phyloP scores from a whole-genome alignment of 2,113 vertebrate species.

The Coptodon rendalli region DNA sequence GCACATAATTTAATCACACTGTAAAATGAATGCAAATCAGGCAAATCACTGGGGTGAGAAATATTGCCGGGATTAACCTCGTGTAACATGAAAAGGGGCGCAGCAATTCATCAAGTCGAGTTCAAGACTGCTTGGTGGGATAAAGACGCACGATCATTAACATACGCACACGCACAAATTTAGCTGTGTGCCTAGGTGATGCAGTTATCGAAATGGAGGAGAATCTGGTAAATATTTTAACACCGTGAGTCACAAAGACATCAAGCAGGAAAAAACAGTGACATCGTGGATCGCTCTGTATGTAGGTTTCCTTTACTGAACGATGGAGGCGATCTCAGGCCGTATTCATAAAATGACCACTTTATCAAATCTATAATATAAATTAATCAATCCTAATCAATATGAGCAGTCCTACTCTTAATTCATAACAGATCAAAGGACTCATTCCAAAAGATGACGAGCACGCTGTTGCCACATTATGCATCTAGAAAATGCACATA shows the following conservation, averaged over 20 bases:
- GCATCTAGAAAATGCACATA: not conserved
- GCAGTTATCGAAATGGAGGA: not conserved
- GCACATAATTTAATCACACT: not conserved
- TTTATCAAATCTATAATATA: not conserved
- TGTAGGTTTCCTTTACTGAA: not conserved
- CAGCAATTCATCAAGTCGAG: not conserved
- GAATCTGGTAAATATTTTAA: not conserved
- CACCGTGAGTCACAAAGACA: not conserved
- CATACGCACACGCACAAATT: not conserved
- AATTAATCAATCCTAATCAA: not conserved
- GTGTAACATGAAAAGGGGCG: not conserved
- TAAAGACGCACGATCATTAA: not conserved
- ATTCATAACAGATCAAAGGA: not conserved
- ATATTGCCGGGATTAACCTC: not conserved
- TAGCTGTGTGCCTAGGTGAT: not conserved
- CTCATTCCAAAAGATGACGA: not conserved
- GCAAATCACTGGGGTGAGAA: not conserved
- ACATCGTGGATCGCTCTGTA: not conserved
- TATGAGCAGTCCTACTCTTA: not conserved
- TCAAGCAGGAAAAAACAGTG: not conserved
- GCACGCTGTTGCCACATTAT: not conserved
- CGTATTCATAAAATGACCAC: rapidly evolving
- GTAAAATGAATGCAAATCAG: conserved; percentile 19
- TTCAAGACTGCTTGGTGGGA: not conserved
- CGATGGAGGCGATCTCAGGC: not conserved